Base-by-base conservation (phyloP, 2,888 invertebrate genomes). In the Diplazon laetatorius region DNA sequence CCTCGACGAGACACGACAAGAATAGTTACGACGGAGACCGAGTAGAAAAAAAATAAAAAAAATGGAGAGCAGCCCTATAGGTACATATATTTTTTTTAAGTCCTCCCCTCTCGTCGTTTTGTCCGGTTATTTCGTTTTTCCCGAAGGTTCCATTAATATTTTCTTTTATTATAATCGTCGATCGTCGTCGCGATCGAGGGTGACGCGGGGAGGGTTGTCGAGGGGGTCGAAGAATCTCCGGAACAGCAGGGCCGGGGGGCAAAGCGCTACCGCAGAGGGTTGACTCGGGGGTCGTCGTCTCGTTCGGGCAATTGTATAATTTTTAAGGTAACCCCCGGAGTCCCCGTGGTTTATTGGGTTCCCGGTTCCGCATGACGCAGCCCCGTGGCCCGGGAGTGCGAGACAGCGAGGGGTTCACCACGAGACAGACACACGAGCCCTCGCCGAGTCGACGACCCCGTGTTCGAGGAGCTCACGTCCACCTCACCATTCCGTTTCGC, bases 381-480 rank as follows among this genome's bases (percentile, higher is more conserved):
- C n/a, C n/a, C 39, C 48, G 35, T 16, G 35, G n/a, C 16, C 30
- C 52, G 6, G 30, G 46, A 25, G 25, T 44, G 50, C 9, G 44
- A 44, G n/a, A n/a, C n/a, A n/a, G 42, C 16, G 20, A 52, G 50
- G 59, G 37, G 48, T 22, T 30, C 70, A n/a, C n/a, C n/a, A n/a
- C 30, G n/a, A 18, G 20, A n/a, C n/a, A n/a, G 10, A 25, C 35
- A 65, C 71, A 50, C 20, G 71, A 71, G 52, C 30, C 46, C 65
- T 35, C 65, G 20, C 65, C 39, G 44, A 71, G 76, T 76, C 76
- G 65, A 60, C 71, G 66, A 71, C 70, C 76, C 48, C 76, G 60
- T n/a, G n/a, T n/a, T n/a, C n/a, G n/a, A n/a, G 35, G 52, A 63
- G 57, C 63, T 70, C 70, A 65, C 63, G 76, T 65, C 70, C 63